Percentiles rank a stretch among this genome's conserved stretches.
Evolutionary conservation across 2,888 invertebrate genomes (phyloP).

Genomic region (Drosophila setosimentum): DNA sequence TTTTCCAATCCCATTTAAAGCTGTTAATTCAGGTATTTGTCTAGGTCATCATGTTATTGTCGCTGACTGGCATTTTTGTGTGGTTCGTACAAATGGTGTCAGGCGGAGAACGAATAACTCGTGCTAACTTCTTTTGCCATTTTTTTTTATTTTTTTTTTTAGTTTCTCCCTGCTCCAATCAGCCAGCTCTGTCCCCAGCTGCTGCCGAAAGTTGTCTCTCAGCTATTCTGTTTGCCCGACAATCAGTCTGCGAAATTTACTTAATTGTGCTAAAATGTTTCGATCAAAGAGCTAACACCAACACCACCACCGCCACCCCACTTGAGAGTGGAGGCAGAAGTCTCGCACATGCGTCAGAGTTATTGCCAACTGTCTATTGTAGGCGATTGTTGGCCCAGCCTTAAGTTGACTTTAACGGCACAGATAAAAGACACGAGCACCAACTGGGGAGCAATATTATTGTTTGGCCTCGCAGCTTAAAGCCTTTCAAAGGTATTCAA

Average conservation of each 20-base stretch:
- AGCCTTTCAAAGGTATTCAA: conserved; percentile 33
- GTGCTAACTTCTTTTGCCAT: conserved; percentile 31
- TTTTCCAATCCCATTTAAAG: conserved; percentile 30
- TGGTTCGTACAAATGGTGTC: conserved; percentile 41
- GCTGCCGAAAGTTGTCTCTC: conserved; percentile 5
- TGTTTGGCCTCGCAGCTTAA: conserved; percentile 43
- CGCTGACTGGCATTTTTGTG: conserved; percentile 35
- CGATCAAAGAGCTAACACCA: conserved; percentile 46
- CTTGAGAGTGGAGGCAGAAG: neutral
- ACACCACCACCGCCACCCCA: neutral
- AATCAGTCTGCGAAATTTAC: conserved; percentile 48
- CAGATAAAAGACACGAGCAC: conserved; percentile 54
- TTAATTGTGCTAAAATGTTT: conserved; percentile 73
- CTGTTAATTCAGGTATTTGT: conserved; percentile 59
- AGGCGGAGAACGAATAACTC: conserved; percentile 44
- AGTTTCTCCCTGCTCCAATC: neutral
- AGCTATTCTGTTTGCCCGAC: conserved; percentile 29
- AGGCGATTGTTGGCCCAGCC: conserved; percentile 47
- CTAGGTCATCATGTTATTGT: conserved; percentile 44
- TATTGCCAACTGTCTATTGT: conserved; percentile 44
- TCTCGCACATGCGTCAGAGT: conserved; percentile 59
- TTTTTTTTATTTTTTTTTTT: neutral
- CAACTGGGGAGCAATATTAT: conserved; percentile 2
- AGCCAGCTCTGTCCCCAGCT: conserved; percentile 12
- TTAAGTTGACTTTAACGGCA: conserved; percentile 54